Base-by-base conservation (phyloP, 2,888 invertebrate species). In the Raillietiella orientalis region DNA sequence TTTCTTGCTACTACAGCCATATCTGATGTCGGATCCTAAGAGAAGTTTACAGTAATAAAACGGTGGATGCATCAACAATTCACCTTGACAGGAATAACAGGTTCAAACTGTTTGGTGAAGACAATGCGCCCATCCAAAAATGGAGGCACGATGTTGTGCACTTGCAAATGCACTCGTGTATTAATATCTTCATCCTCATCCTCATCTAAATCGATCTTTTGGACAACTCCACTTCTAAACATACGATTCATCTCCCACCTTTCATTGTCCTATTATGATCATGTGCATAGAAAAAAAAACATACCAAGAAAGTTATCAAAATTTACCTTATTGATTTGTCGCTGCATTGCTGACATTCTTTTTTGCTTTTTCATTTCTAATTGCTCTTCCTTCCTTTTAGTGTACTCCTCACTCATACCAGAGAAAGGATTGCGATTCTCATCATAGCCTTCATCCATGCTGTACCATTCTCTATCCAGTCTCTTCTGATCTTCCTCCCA, bases 21-120 rank as follows among this genome's bases (percentile, higher is more conserved):
- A 40, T 99, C 93, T 0, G 77, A 75, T 2, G 87, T 87, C 0
- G 90, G 75, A 49, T 96, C 96, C 39, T 55, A 36, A 6, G 16
- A 28, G 9, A 11, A 33, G 17, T 19, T 23, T 23, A 22, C 21
- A 31, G 26, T 24, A 22, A 25, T 24, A 21, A 26, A 31, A 29
- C n/a, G 14, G 23, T 23, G 15, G 16, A n/a, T 21, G 27, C 9
- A 12, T 9, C 4, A 6, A n/a, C 6, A 19, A 28, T 35, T 39
- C 41, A 58, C 58, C 55, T 58, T 52, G 16, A 82, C 77, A 9
- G 93, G 93, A 39, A 96, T 66, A n/a, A 96, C 82, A 2, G 93
- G 93, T 42, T 93, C 90, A 0, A 84, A 84, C 45, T 96, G 93
- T 41, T 93, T 96, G 0, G 96, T 99, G 47, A 96, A 99, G 1